Percentiles rank a stretch among this genome's conserved stretches.
These are phyloP conservation scores for Holothuria scabra DNA, from an alignment of 53 echinoderm and acorn worm species.

Conservation along the genomic window DNA sequence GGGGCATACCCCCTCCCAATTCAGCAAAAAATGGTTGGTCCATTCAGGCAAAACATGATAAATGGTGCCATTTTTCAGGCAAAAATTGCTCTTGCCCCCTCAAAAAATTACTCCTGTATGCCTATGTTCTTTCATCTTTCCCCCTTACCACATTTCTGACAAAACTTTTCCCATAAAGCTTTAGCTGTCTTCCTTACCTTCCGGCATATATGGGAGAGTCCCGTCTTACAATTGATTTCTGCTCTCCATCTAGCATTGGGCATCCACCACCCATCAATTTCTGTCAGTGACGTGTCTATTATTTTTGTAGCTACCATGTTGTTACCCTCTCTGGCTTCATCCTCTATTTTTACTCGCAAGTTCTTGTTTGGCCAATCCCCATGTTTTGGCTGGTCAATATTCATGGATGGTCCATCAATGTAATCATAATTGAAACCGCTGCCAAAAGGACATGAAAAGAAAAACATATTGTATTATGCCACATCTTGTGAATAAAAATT, in stretches of 20 bases:
- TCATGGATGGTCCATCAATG: conserved; percentile 22
- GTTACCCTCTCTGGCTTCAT: conserved; percentile 44
- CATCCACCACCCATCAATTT: conserved; percentile 91
- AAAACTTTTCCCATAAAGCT: no score
- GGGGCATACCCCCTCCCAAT: no score
- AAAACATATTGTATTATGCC: no score
- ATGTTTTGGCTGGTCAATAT: background rate
- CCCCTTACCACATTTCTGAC: no score
- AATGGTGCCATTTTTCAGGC: no score
- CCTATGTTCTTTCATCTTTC: no score
- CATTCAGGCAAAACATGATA: no score
- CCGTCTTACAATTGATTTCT: conserved; percentile 84
- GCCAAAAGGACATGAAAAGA: no score
- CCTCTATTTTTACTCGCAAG: conserved; percentile 27
- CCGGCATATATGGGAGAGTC: conserved; percentile 76
- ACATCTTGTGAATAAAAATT: no score
- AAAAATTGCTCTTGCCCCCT: no score
- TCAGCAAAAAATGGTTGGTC: no score
- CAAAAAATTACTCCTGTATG: no score
- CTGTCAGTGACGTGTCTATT: conserved; percentile 52
- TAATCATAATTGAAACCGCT: conserved; percentile 35
- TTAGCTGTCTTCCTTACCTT: conserved; percentile 61
- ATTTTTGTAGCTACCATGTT: conserved; percentile 63
- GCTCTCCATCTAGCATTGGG: conserved; percentile 87
- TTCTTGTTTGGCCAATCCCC: background rate